Conservation (phyloP, 2,888 invertebrate genomes). For the Melitaea athalia region DNA sequence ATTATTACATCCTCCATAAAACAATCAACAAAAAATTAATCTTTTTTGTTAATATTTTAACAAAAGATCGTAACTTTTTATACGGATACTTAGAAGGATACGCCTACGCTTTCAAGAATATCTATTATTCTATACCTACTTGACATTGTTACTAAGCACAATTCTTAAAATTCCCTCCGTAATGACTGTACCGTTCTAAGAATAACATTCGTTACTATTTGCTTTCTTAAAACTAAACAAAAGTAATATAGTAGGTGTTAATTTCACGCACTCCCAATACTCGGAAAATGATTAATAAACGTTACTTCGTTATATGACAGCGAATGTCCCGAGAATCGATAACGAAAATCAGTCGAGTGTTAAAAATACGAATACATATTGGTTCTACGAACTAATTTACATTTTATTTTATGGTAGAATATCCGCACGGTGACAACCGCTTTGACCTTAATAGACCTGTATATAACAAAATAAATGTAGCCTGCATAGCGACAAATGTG, state of each 20-base stretch:
- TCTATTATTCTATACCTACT: constrained; percentile 30
- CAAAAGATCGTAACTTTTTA: neutral
- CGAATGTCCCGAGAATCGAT: constrained; percentile 24
- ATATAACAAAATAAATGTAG: too few relatives aligned
- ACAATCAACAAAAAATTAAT: too few relatives aligned
- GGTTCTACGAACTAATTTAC: constrained; percentile 17
- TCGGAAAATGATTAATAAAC: constrained; percentile 42
- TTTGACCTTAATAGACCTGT: too few relatives aligned
- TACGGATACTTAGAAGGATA: constrained; percentile 36
- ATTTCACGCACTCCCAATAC: constrained; percentile 39
- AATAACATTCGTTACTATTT: constrained; percentile 48
- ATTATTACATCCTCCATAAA: too few relatives aligned
- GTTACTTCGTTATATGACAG: constrained; percentile 24
- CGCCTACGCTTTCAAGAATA: constrained; percentile 36
- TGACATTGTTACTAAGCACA: constrained; percentile 49
- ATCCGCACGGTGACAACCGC: too few relatives aligned
- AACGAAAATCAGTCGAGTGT: constrained; percentile 9
- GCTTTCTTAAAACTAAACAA: constrained; percentile 30
- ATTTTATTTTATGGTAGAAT: too few relatives aligned
- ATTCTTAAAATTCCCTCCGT: constrained; percentile 49
- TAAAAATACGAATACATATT: constrained; percentile 10
- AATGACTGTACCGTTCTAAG: constrained; percentile 54
- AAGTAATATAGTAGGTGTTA: constrained; percentile 36
- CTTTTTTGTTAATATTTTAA: too few relatives aligned
- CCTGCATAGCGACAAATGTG: too few relatives aligned